Base-by-base conservation (phyloP, 2,113 vertebrate genomes). In the Triplophysa rosa region DNA sequence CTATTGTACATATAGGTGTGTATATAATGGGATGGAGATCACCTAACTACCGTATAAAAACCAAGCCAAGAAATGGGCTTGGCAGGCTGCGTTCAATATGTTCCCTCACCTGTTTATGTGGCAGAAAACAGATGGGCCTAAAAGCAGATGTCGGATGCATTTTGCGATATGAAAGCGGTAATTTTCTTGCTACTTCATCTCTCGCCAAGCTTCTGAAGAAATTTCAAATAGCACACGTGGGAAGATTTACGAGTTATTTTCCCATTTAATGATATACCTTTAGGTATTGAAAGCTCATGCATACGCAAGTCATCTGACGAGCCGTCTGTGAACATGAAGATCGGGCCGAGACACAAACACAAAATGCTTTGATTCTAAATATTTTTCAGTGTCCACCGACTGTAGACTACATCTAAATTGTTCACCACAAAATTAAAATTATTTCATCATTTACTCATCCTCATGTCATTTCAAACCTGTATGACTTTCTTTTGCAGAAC, bases 11-110 rank as follows among this genome's bases (percentile, higher is more conserved):
- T 62, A 11, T 59, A 26, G 17, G 21, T 12, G n/a, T 47, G 10
- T 13, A 56, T 13, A 29, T 9, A 14, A 19, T 63, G 1, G 21
- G 16, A 74, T 37, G 11, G 14, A 61, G 54, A 23, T 66, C 56
- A 21, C 17, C 7, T 42, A 67, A 79, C 66, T 40, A 70, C 13
- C 33, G 8, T 67, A 23, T 54, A 59, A 69, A 74, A 56, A 17
- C 73, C 24, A 37, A 24, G 77, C 80, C 80, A 65, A 65, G 66
- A 69, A 77, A 54, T 62, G 23, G 42, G 52, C 59, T 74, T 77
- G 79, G 66, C 81, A 79, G 66, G 59, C 70, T 54, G 70, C 1
- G 56, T 61, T 69, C 80, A 82, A 80, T 82, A 80, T 83, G 80
- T 74, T 74, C 59, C 45, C 61, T 82, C 82, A 85, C 82, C 71